Conservation (phyloP, 2,888 invertebrate genomes). For the Drosophila greeni region DNA sequence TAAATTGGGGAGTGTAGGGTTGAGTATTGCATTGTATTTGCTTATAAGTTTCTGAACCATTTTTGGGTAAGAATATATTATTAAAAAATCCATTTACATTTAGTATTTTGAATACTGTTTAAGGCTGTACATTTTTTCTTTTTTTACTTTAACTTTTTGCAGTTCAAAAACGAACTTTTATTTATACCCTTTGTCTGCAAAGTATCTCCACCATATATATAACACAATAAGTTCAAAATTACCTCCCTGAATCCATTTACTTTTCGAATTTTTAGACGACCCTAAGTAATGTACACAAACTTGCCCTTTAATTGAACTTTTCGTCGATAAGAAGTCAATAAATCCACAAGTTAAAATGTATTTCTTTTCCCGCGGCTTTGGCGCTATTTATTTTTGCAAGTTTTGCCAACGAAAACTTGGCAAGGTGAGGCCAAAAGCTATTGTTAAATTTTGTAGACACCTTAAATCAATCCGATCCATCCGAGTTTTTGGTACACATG, state of each 20-base stretch:
- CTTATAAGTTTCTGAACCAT: no score
- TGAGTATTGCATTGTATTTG: background rate
- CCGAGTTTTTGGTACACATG: slow-evolving; percentile 16
- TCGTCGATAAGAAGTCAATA: slow-evolving; percentile 34
- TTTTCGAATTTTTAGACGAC: background rate
- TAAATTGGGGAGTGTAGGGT: slow-evolving; percentile 6
- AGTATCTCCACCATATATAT: background rate
- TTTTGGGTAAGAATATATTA: background rate
- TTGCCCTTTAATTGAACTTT: slow-evolving; percentile 38
- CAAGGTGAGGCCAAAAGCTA: slow-evolving; percentile 18
- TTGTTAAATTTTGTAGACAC: slow-evolving; percentile 26
- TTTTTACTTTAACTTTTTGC: background rate
- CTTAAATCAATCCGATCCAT: slow-evolving; percentile 22
- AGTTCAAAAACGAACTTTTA: no score
- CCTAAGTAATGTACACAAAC: slow-evolving; percentile 17
- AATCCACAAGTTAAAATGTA: slow-evolving; percentile 25
- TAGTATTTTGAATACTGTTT: background rate
- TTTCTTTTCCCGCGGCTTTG: slow-evolving; percentile 26
- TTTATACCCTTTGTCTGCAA: background rate
- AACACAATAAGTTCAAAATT: background rate
- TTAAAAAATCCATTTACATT: background rate
- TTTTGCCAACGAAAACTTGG: slow-evolving; percentile 35
- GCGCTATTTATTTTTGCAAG: slow-evolving; percentile 30
- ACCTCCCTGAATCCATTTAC: background rate
- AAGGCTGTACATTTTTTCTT: background rate